phyloP scores from a whole-genome alignment of 2,888 invertebrate species.

The Linnaemya tessellans region DNA sequence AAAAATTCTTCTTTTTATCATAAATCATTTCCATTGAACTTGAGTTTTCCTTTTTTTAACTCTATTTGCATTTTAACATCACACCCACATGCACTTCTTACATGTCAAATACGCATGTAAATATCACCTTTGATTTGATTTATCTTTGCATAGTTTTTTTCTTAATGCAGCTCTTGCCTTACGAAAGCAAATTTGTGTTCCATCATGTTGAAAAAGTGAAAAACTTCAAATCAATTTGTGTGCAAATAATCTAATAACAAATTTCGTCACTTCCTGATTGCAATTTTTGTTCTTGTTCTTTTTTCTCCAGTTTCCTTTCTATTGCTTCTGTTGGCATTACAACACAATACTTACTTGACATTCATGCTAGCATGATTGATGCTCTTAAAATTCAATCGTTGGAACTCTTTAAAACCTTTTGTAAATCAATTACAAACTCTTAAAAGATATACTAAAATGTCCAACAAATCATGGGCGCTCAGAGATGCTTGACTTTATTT shows the following conservation, averaged over 20 bases:
- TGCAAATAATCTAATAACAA: conserved; percentile 64
- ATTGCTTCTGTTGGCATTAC: conserved; percentile 4
- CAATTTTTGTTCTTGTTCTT: not conserved
- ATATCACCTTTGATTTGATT: conserved; percentile 55
- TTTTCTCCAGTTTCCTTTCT: not conserved
- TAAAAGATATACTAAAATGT: conserved; percentile 9
- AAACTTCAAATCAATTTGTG: conserved; percentile 67
- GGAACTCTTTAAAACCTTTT: conserved; percentile 39
- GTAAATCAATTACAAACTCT: conserved; percentile 56
- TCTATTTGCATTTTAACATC: not conserved
- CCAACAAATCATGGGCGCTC: not conserved
- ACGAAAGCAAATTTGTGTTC: conserved; percentile 53
- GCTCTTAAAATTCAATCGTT: conserved; percentile 49
- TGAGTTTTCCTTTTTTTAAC: conserved; percentile 9
- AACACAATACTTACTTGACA: not conserved
- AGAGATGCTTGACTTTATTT: conserved; percentile 35
- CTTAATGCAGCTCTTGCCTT: conserved; percentile 27
- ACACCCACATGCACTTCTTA: conserved; percentile 19
- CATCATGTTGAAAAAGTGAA: conserved; percentile 58
- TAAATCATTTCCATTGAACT: conserved; percentile 41
- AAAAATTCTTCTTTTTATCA: not conserved
- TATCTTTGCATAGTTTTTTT: conserved; percentile 10
- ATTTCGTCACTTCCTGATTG: conserved; percentile 67
- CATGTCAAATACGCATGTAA: conserved; percentile 53
- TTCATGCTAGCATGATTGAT: conserved; percentile 30